Percentiles rank a stretch among this genome's conserved stretches.
Conservation (phyloP, 2,888 invertebrate genomes). For the Drosophila neotestacea region DNA sequence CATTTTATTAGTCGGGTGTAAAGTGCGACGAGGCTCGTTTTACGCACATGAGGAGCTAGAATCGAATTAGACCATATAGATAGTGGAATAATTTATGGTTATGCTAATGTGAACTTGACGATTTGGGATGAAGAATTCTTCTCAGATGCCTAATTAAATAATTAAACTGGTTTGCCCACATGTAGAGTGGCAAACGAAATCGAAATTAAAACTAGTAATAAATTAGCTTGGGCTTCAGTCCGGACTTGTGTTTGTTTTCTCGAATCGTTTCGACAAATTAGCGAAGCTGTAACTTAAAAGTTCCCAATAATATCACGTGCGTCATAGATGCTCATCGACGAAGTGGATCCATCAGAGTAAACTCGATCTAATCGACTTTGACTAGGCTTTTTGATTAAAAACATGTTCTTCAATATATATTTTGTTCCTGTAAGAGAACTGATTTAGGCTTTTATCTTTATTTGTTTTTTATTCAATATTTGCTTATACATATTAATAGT, state of each 20-base stretch:
- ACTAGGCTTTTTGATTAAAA: not conserved
- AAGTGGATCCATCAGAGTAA: not conserved
- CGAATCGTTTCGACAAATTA: conserved; percentile 14
- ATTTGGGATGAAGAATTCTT: conserved; percentile 59
- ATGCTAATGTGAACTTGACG: conserved; percentile 63
- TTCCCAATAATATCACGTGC: not conserved
- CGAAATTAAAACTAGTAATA: conserved; percentile 65
- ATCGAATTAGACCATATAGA: conserved; percentile 5
- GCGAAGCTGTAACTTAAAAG: conserved; percentile 18
- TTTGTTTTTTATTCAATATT: not conserved
- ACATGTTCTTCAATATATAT: not conserved
- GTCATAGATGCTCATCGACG: not conserved
- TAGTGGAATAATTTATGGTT: conserved; percentile 57
- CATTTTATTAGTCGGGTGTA: conserved; percentile 58
- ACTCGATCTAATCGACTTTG: not conserved
- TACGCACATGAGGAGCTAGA: conserved; percentile 8
- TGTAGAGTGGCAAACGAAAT: conserved; percentile 51
- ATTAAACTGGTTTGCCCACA: conserved; percentile 66
- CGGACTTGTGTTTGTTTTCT: not conserved
- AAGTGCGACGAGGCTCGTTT: conserved; percentile 21
- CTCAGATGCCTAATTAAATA: conserved; percentile 56
- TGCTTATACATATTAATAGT: conserved; percentile 42
- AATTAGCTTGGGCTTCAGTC: conserved; percentile 49
- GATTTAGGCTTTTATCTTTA: not conserved
- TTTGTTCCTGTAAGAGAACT: not conserved